Evolutionary conservation across 2,797 vertebrate genomes (phyloP).

Genomic region (Semaprochilodus insignis): DNA sequence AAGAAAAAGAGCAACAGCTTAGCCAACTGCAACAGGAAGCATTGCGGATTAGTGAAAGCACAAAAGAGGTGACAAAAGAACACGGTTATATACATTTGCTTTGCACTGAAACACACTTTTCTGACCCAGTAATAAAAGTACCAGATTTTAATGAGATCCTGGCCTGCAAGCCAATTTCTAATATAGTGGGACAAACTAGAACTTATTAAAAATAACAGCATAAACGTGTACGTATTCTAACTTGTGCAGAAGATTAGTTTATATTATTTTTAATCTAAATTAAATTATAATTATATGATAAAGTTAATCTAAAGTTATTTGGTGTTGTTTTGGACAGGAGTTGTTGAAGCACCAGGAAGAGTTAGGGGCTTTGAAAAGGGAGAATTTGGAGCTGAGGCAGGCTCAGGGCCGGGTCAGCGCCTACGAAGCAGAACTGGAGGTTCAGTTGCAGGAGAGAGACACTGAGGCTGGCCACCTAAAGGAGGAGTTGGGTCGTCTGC

Average conservation of each 20-base stretch:
- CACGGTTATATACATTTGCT: background rate
- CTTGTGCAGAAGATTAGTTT: too few relatives aligned
- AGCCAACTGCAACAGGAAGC: constrained; percentile 82
- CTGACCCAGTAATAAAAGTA: background rate
- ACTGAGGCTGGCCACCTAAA: constrained; percentile 76
- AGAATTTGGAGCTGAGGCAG: constrained; percentile 77
- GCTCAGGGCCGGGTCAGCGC: constrained; percentile 73
- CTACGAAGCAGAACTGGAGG: constrained; percentile 80
- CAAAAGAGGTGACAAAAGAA: constrained; percentile 76
- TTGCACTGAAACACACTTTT: background rate
- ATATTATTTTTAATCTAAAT: too few relatives aligned
- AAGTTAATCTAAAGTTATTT: background rate
- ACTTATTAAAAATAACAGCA: too few relatives aligned
- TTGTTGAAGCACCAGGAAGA: constrained; percentile 74
- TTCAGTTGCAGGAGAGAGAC: constrained; percentile 75
- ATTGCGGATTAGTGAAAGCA: constrained; percentile 75
- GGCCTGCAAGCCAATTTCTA: too few relatives aligned
- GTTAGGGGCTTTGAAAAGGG: constrained; percentile 75
- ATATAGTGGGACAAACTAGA: too few relatives aligned
- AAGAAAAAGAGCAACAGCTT: constrained; percentile 80
- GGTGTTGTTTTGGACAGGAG: constrained; percentile 72
- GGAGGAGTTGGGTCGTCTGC: constrained; percentile 78
- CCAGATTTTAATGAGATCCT: background rate
- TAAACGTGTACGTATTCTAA: too few relatives aligned
- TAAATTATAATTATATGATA: too few relatives aligned